Conservation (phyloP, 1,140 invertebrate genomes). For the Carposina sasakii region DNA sequence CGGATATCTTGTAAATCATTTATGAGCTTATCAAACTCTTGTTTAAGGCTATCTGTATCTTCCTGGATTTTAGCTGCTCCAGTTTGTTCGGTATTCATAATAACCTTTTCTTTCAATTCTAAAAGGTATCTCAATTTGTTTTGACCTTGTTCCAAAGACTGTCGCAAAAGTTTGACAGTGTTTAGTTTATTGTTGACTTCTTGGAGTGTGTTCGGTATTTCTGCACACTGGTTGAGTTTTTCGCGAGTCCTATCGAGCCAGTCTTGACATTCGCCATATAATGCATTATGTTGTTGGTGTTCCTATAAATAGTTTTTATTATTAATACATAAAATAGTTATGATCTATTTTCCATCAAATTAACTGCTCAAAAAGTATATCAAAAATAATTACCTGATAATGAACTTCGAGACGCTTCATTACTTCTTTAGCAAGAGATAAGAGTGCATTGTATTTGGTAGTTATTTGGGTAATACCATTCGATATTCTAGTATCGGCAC, state of each 20-base stretch:
- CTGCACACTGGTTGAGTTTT: conserved; percentile 84
- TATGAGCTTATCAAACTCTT: conserved; percentile 90
- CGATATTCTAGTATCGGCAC: conserved; percentile 93
- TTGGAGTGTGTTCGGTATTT: conserved; percentile 82
- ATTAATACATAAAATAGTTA: background rate
- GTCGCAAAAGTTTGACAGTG: conserved; percentile 86
- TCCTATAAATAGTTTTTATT: conserved; percentile 68
- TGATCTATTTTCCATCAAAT: background rate
- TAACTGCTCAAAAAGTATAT: background rate
- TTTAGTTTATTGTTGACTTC: conserved; percentile 90
- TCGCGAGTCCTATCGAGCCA: conserved; percentile 91
- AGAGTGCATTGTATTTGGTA: conserved; percentile 94
- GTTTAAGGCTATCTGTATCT: conserved; percentile 89
- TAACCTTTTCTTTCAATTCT: conserved; percentile 93
- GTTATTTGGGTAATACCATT: conserved; percentile 95
- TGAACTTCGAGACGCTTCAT: conserved; percentile 92
- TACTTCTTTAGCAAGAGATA: conserved; percentile 93
- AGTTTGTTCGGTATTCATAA: conserved; percentile 91
- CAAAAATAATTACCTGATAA: conserved; percentile 79
- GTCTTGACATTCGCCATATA: conserved; percentile 93
- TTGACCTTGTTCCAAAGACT: conserved; percentile 91
- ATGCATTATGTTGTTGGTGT: conserved; percentile 90
- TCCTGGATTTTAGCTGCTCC: conserved; percentile 91
- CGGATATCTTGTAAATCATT: conserved; percentile 85
- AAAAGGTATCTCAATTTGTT: conserved; percentile 91